Base-by-base conservation (phyloP, 2,113 vertebrate species). In the Catagonus wagneri region DNA sequence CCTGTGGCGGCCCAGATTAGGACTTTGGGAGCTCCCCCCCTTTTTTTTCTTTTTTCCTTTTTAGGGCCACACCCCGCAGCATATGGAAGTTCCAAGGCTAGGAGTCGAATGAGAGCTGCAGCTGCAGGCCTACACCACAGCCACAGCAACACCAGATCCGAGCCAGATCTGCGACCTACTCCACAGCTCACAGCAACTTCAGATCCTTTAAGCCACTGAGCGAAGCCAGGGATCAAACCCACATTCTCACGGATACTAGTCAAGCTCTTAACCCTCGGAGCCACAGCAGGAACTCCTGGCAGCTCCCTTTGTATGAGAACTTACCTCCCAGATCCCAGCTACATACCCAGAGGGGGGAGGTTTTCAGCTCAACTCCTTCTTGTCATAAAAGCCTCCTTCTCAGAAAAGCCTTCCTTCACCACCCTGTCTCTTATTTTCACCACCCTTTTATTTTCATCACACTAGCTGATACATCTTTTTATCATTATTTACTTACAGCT, bases 361-460 rank as follows among this genome's bases (percentile, higher is more conserved):
- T 27, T 72, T 83, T 61, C 29, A 92, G 56, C 16, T 97, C 79
- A 92, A 65, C 50, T 72, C 10, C 68, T 80, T 52, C 65, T 79
- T 84, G 22, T 93, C 63, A 93, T 54, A 29, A 86, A 86, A 74
- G 19, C 66, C 56, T 52, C 52, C 19, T 76, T 36, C 66, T 96
- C 69, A 79, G 27, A 72, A 86, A 88, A 90, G 29, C 34, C 54
- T 86, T 92, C n/a, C 29, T 85, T 92, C 3, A 50, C 66, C 19
- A 66, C 14, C 13, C n/a, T 44, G 32, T 94, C 75, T 66, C n/a
- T 44, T 44, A 44, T 44, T 44, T 4, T 44, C 11, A 85, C 68
- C 58, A 94, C 25, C 27, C 32, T 29, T 34, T 89, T 86, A 54
- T 92, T 95, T 80, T 86, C 71, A 69, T 75, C 80, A 74, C 50